Percentiles rank a stretch among this genome's conserved stretches.
These are phyloP conservation scores for Amiota communis DNA, from an alignment of 2,888 invertebrate genomes.

Conservation along the genomic window DNA sequence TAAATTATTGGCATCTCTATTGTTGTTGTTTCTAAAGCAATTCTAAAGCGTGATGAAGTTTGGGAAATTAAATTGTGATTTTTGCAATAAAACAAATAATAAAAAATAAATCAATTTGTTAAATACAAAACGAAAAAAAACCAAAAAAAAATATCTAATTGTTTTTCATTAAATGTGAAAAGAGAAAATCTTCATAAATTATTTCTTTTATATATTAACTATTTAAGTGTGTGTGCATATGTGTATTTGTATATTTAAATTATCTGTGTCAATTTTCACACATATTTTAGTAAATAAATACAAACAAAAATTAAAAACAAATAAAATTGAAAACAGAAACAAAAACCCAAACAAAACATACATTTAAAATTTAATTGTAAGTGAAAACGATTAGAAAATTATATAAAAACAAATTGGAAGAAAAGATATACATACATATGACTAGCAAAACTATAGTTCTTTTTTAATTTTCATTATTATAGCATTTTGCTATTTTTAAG, in stretches of 20 bases:
- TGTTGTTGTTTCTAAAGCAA: slow-evolving; percentile 46
- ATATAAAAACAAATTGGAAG: slow-evolving; percentile 23
- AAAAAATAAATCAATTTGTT: neutral
- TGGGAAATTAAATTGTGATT: slow-evolving; percentile 25
- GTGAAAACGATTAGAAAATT: no score
- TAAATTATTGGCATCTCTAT: slow-evolving; percentile 25
- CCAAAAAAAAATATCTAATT: slow-evolving; percentile 5
- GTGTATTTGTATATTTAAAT: slow-evolving; percentile 7
- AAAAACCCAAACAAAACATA: neutral
- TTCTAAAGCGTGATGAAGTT: slow-evolving; percentile 56
- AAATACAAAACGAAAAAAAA: slow-evolving; percentile 11
- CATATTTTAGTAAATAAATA: slow-evolving; percentile 20
- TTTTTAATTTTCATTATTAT: neutral
- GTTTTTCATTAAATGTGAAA: slow-evolving; percentile 2
- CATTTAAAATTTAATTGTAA: neutral
- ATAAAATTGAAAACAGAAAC: slow-evolving; percentile 38
- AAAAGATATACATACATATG: slow-evolving; percentile 45
- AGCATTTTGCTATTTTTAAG: neutral
- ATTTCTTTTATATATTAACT: neutral
- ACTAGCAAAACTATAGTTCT: slow-evolving; percentile 30
- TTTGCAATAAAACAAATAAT: slow-evolving; percentile 11
- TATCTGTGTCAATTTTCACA: slow-evolving; percentile 18
- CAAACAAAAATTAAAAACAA: slow-evolving; percentile 2
- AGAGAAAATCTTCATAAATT: no score
- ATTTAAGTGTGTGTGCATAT: slow-evolving; percentile 9